A percentile compares a stretch with the other conserved stretches of the same genome.
phyloP scores from a whole-genome alignment of 2,113 vertebrate genomes.

The Chascanopsetta lugubris region DNA sequence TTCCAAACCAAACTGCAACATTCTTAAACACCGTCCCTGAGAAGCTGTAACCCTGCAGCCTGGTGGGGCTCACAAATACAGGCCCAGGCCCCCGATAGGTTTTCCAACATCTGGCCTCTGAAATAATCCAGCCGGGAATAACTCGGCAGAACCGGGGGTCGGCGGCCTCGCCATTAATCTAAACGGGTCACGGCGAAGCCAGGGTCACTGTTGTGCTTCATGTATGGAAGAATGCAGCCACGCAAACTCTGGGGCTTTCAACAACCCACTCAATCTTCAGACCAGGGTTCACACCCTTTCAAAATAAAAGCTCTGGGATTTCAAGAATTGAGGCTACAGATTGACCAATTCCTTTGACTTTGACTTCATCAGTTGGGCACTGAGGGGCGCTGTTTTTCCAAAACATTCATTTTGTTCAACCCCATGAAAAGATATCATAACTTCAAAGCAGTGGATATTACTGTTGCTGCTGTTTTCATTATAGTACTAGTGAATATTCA shows the following conservation, averaged over 20 bases:
- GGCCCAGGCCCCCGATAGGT: neutral
- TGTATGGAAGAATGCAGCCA: slow-evolving; percentile 15
- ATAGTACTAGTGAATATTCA: no score
- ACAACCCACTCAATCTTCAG: no score
- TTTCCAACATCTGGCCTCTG: slow-evolving; percentile 57
- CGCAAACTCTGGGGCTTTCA: slow-evolving; percentile 26
- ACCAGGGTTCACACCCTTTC: no score
- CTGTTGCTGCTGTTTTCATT: no score
- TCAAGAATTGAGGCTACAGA: no score
- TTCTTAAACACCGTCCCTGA: slow-evolving; percentile 31
- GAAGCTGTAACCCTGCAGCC: slow-evolving; percentile 20
- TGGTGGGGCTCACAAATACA: slow-evolving; percentile 1
- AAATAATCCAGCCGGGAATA: slow-evolving; percentile 48
- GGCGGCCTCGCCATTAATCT: slow-evolving; percentile 40
- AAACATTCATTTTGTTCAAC: no score
- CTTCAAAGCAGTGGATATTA: no score
- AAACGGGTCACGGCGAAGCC: slow-evolving; percentile 33
- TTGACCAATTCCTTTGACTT: neutral
- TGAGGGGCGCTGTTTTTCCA: no score
- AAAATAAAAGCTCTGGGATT: no score
- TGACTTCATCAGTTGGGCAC: no score
- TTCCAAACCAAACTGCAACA: slow-evolving; percentile 2
- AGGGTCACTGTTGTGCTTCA: slow-evolving; percentile 36
- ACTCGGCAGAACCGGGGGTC: slow-evolving; percentile 38
- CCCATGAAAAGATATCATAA: neutral